phyloP scores from a whole-genome alignment of 1,140 invertebrate genomes.

The Drosophila insularis region DNA sequence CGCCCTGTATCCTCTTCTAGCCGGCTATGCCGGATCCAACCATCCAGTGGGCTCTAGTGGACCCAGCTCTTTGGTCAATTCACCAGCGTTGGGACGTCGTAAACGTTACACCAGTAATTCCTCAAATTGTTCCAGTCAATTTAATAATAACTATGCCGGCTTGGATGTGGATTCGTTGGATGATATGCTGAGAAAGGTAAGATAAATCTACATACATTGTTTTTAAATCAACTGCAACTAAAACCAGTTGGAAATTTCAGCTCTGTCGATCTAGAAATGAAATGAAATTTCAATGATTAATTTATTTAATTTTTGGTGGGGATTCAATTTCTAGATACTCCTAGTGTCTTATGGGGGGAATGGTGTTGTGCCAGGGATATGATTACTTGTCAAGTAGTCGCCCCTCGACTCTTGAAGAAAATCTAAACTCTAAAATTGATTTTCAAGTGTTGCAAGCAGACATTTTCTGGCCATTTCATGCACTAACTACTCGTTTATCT shows the following conservation, averaged over 20 bases:
- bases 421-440: constrained; percentile 2
- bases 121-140: constrained; percentile 82
- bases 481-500: constrained; percentile 4
- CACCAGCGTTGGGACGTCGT: constrained; percentile 71
- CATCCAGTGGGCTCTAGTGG: constrained; percentile 51
- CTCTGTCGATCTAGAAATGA: too few relatives aligned
- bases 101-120: constrained; percentile 81
- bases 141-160: constrained; percentile 87
- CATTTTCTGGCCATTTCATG: constrained; percentile 6
- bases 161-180: constrained; percentile 91
- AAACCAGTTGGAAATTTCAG: too few relatives aligned
- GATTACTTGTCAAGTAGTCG: neutral
- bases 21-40: constrained; percentile 44
- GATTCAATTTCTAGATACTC: neutral
- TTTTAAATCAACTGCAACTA: neutral
- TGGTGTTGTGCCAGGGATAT: neutral
- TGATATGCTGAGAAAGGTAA: constrained; percentile 92
- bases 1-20: constrained; percentile 66
- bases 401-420: neutral
- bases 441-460: constrained; percentile 5
- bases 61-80: constrained; percentile 77
- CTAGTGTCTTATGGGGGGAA: neutral
- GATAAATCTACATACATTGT: neutral
- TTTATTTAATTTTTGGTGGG: too few relatives aligned
- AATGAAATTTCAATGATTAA: too few relatives aligned